Evolutionary conservation across 2,797 vertebrate species (phyloP), one percentile per base, ranked within the genome.

Genomic region (Phyllotis vaccarum): DNA sequence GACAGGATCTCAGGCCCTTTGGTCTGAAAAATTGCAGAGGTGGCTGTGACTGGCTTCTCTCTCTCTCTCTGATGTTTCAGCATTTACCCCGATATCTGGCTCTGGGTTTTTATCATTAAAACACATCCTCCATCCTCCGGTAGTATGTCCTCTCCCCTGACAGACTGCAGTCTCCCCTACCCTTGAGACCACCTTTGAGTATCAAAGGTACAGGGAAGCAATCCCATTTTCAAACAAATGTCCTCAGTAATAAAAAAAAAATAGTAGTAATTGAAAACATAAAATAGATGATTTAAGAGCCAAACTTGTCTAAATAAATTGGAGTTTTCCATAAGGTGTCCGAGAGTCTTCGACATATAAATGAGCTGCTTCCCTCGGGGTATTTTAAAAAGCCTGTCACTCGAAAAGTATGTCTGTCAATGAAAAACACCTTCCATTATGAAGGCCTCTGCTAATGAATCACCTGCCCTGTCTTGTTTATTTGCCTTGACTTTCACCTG

Each of bases 171-270:
- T 49, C 64, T 54, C 37, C 14, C 21, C 17, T 68, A 13, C n/a
- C 54, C 70, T 83, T 58, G 54, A 96, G 52, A 86, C 60, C 31
- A 58, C 29, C 60, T 95, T 94, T 8, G 68, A 54, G 37, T 0
- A 31, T 27, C 97, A 58, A 76, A 60, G 40, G 19, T 75, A 60
- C 22, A 68, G 31, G 22, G n/a, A 96, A 66, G 3, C 79, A 97
- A 46, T 93, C 75, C 74, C 27, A 83, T 43, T 96, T 97, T 93
- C 79, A 82, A 62, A 86, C 92, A 96, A 96, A 97, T 8, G 5
- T 56, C 49, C 87, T 29, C 17, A 90, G 89, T 92, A 95, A 98
- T 97, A 98, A 98, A 98, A 97, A 78, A 98, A 98, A 98, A 97
- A 78, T 4, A 6, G 24, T 97, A 91, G 64, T 98, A 96, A 97